Percentiles rank a stretch among this genome's conserved stretches.
These are phyloP conservation scores for Neolamprologus hecqui DNA, from an alignment of 2,113 vertebrate genomes.

Conservation along the genomic window DNA sequence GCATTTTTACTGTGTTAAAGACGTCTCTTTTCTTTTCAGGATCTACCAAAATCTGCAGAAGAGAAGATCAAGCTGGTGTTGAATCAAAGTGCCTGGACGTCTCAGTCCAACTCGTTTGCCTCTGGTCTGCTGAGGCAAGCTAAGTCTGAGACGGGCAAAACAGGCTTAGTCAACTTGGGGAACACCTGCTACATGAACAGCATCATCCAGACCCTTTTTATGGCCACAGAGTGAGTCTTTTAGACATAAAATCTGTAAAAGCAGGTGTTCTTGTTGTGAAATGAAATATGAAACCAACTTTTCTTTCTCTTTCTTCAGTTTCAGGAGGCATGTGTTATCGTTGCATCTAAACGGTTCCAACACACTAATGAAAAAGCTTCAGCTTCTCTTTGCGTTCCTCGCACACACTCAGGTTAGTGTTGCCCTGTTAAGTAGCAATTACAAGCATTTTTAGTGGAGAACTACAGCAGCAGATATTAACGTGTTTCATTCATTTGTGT, in stretches of 20 bases:
- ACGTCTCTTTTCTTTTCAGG: conserved; percentile 57
- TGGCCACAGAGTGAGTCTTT: conserved; percentile 94
- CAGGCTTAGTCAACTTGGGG: conserved; percentile 92
- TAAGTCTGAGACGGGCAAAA: conserved; percentile 98
- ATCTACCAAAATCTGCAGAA: conserved; percentile 87
- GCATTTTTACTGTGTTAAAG: not conserved
- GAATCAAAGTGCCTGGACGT: conserved; percentile 98
- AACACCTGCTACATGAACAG: conserved; percentile 99
- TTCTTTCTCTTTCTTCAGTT: conserved; percentile 67
- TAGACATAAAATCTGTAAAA: not conserved
- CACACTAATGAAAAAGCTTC: conserved; percentile 90
- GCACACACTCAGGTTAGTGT: conserved; percentile 89
- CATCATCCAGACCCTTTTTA: conserved; percentile 95
- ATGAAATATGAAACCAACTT: not conserved
- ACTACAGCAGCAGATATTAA: not conserved
- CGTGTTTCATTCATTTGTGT: not conserved
- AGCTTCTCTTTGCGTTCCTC: conserved; percentile 95
- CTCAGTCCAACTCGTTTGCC: conserved; percentile 88
- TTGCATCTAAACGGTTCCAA: conserved; percentile 84
- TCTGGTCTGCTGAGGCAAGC: conserved; percentile 83
- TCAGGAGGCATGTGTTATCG: conserved; percentile 89
- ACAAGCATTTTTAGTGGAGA: not conserved
- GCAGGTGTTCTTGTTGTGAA: not conserved
- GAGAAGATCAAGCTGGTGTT: conserved; percentile 92
- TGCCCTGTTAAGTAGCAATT: not conserved